phyloP scores from a whole-genome alignment of 2,113 vertebrate genomes.

The Steatornis caripensis region DNA sequence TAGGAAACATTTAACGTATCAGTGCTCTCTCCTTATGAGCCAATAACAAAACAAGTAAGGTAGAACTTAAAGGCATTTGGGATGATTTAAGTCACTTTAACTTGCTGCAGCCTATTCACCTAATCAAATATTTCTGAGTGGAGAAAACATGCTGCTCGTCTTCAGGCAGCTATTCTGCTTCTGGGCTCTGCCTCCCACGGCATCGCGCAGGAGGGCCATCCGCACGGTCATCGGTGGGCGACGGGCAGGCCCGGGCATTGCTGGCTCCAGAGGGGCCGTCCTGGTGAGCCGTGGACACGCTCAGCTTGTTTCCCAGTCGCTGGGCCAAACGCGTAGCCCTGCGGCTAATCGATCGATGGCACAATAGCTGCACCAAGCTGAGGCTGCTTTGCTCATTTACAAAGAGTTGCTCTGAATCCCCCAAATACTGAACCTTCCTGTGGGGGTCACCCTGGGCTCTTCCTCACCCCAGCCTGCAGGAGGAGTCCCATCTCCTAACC shows the following conservation, averaged over 20 bases:
- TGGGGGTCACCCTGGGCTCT: neutral
- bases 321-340: neutral
- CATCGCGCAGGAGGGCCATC: fast-evolving
- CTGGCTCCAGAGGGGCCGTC: neutral
- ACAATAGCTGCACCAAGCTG: neutral
- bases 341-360: neutral
- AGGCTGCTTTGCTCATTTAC: neutral
- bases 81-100: neutral
- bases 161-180: neutral
- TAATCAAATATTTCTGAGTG: neutral
- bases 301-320: neutral
- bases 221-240: fast-evolving
- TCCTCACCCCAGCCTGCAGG: neutral
- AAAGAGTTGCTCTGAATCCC: neutral
- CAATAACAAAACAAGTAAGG: neutral
- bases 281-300: too few species aligned
- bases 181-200: neutral
- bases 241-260: too few species aligned
- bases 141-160: neutral
- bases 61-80: neutral
- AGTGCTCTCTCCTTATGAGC: neutral
- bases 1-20: neutral
- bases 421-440: neutral
- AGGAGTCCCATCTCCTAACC: neutral
- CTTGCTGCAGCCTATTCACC: neutral